Conservation (phyloP, 1,140 invertebrate genomes). For the Acromyrmex echinatior region DNA sequence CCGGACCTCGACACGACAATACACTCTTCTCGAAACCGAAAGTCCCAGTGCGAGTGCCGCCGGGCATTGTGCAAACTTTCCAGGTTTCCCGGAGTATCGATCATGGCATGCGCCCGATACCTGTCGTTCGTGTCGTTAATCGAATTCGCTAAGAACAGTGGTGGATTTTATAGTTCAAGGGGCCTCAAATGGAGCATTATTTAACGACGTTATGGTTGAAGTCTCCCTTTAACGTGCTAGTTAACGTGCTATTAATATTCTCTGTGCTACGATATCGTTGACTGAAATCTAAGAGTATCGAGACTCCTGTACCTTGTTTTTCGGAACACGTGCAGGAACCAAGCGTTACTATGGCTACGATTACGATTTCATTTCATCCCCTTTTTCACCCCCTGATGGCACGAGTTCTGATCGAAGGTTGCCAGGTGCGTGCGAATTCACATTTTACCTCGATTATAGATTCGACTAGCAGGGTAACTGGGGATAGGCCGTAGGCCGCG, state of each 20-base stretch:
- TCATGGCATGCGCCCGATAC: neutral
- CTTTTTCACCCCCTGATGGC: slow-evolving; percentile 52
- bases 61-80: slow-evolving; percentile 62
- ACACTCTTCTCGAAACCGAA: slow-evolving; percentile 79
- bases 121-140: slow-evolving; percentile 25
- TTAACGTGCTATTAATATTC: neutral
- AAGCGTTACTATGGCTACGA: slow-evolving; percentile 48
- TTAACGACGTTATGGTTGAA: neutral
- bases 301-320: slow-evolving; percentile 7
- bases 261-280: neutral
- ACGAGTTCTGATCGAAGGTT: slow-evolving; percentile 52
- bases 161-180: neutral
- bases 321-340: neutral
- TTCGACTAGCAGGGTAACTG: neutral
- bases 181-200: neutral
- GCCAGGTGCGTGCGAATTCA: slow-evolving; percentile 48
- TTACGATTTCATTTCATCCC: slow-evolving; percentile 52
- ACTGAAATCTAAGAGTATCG: slow-evolving; percentile 7
- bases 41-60: slow-evolving; percentile 36
- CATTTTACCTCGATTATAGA: slow-evolving; percentile 32
- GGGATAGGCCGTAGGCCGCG: slow-evolving; percentile 22
- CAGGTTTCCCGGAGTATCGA: slow-evolving; percentile 41
- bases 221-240: neutral
- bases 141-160: slow-evolving; percentile 48
- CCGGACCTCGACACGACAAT: slow-evolving; percentile 81